Conservation (phyloP, 2,113 vertebrate genomes). For the Proteles cristata region DNA sequence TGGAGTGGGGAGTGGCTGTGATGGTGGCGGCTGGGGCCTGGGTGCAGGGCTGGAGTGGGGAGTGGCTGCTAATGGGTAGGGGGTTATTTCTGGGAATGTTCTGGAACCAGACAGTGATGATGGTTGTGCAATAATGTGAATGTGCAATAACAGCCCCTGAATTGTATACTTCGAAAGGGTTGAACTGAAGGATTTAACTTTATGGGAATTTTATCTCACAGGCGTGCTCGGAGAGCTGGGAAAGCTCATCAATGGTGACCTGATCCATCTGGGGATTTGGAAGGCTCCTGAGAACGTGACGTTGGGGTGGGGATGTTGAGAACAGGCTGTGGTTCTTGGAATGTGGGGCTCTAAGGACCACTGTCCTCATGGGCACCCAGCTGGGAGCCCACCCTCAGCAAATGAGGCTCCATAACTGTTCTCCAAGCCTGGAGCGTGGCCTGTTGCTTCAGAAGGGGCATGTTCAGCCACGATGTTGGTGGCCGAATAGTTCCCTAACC, state of each 20-base stretch:
- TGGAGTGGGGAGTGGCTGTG: no score
- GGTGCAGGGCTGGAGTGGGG: rapidly evolving
- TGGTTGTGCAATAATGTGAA: no score
- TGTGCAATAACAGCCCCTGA: not conserved
- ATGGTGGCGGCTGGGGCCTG: no score
- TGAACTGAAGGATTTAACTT: not conserved
- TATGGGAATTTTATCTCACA: not conserved
- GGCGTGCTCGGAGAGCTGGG: not conserved
- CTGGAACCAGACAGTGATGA: not conserved
- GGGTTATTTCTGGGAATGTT: not conserved
- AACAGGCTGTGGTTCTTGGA: not conserved
- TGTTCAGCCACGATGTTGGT: not conserved
- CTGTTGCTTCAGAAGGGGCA: not conserved
- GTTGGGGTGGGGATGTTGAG: not conserved
- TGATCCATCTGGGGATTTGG: not conserved
- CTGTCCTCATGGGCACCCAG: rapidly evolving
- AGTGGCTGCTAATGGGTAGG: not conserved
- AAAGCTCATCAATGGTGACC: rapidly evolving
- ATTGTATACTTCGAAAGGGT: not conserved
- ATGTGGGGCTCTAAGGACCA: not conserved
- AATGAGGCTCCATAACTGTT: rapidly evolving
- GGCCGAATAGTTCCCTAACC: rapidly evolving
- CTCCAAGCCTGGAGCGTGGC: no score
- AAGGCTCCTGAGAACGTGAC: rapidly evolving
- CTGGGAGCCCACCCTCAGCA: not conserved